phyloP scores from a whole-genome alignment of 2,797 vertebrate species.

The Phoebastria nigripes region DNA sequence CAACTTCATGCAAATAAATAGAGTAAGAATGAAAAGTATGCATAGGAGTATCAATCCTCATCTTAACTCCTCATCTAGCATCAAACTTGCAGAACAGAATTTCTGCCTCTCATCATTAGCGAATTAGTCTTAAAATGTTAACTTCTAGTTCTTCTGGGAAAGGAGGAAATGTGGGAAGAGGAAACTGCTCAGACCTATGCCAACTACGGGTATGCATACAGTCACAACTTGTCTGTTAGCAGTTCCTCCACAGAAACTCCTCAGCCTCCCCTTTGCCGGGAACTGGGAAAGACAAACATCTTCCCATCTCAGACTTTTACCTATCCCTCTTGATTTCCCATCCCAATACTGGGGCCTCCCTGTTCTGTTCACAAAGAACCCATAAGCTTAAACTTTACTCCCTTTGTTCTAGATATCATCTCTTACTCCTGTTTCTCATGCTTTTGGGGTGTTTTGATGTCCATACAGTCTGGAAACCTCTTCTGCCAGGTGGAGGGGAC shows the following conservation, averaged over 20 bases:
- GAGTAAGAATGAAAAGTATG: not conserved
- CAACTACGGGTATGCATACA: not conserved
- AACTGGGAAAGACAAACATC: not conserved
- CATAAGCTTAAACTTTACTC: not conserved
- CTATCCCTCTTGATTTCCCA: not conserved
- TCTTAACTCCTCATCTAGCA: not conserved
- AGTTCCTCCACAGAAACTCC: not conserved
- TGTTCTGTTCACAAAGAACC: not conserved
- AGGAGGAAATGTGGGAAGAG: not conserved
- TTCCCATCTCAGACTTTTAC: not conserved
- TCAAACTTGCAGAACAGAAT: not conserved
- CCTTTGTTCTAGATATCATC: not conserved
- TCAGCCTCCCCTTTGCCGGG: fast-evolving
- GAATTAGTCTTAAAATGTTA: not conserved
- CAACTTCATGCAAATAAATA: not conserved
- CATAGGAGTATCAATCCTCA: not conserved
- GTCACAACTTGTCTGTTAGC: not conserved
- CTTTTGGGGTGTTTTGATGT: not conserved
- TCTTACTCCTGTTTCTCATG: not conserved
- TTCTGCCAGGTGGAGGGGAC: not conserved
- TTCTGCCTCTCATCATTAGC: not conserved
- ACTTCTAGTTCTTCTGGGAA: not conserved
- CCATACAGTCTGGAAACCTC: not conserved
- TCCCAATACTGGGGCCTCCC: not conserved
- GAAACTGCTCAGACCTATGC: not conserved